Percentiles rank a stretch among this genome's conserved stretches.
Conservation (phyloP, 2,888 invertebrate species). For the Euclidia mi region DNA sequence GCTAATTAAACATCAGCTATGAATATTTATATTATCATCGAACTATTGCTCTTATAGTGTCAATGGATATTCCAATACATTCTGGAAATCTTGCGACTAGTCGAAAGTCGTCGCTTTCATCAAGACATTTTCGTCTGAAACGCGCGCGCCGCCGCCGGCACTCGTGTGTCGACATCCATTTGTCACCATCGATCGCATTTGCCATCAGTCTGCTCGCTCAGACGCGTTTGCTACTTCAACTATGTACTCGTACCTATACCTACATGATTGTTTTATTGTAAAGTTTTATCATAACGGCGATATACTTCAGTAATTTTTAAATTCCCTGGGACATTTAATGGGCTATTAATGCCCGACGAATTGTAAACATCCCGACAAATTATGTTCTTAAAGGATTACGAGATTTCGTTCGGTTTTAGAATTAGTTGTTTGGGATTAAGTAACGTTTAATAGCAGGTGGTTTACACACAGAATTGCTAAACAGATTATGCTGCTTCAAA, state of each 20-base stretch:
- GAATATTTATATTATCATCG: no score
- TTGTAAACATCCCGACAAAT: constrained; percentile 47
- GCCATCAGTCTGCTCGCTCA: constrained; percentile 67
- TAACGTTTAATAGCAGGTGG: constrained; percentile 5
- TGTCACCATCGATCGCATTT: constrained; percentile 82
- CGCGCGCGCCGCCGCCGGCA: constrained; percentile 37
- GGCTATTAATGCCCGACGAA: constrained; percentile 47
- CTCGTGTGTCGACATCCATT: constrained; percentile 79
- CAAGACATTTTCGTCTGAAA: constrained; percentile 50
- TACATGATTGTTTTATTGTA: constrained; percentile 62
- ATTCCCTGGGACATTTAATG: constrained; percentile 40
- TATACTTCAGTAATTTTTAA: constrained; percentile 41
- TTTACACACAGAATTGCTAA: constrained; percentile 4
- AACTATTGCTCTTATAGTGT: no score
- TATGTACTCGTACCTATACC: no score
- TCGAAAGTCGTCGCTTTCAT: constrained; percentile 7
- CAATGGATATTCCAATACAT: not conserved
- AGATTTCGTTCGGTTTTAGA: constrained; percentile 41
- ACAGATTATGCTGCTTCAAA: constrained; percentile 3
- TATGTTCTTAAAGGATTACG: constrained; percentile 47
- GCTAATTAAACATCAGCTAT: no score
- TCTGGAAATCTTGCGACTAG: constrained; percentile 4
- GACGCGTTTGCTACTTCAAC: constrained; percentile 55
- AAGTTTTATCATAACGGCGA: constrained; percentile 60
- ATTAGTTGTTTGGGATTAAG: constrained; percentile 36